Evolutionary conservation across 2,797 vertebrate genomes (phyloP), one percentile per base, ranked within the genome.

Genomic region (Bovichtus variegatus): DNA sequence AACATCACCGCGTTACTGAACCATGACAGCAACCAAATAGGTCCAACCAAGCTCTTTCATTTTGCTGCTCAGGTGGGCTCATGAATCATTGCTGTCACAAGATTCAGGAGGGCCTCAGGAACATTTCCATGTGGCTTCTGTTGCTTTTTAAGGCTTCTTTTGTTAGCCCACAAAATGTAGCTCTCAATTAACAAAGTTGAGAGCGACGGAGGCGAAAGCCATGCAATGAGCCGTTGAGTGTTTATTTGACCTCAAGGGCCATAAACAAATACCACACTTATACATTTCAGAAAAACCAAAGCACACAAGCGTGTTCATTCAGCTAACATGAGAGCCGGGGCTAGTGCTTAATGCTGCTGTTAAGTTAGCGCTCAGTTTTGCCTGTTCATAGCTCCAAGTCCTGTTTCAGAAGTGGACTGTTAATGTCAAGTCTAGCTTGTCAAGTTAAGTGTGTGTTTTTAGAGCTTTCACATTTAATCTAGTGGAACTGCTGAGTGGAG

Each of bases 21-120:
- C 78, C 82, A 18, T 82, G 88, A 86, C 79, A 36, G 67, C 80
- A 89, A 77, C 83, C 88, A 93, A 93, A 93, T 89, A 61, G 76
- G 74, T 71, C 64, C 4, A 7, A 40, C 72, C 44, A 9, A 18
- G 57, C 29, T 6, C 49, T 54, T 75, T 88, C 19, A 44, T 78
- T 80, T 66, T 21, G 43, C 62, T 81, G 67, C 72, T 65, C 57
- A 73, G 55, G 69, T 82, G 82, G 75, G 74, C 78, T 50, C 43
- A 11, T 53, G 69, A 82, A 72, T 86, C 83, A 44, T 2, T 50
- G 50, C 57, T 25, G 71, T 76, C 40, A 43, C 36, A 25, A 65
- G 2, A n/a, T 65, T 46, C 29, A 64, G n/a, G 23, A 15, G 13
- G 53, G 80, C 67, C 62, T 76, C 60, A 0, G 67, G 71, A 49